Conservation (phyloP, 2,797 vertebrate species). For the Gadopsis marmoratus region DNA sequence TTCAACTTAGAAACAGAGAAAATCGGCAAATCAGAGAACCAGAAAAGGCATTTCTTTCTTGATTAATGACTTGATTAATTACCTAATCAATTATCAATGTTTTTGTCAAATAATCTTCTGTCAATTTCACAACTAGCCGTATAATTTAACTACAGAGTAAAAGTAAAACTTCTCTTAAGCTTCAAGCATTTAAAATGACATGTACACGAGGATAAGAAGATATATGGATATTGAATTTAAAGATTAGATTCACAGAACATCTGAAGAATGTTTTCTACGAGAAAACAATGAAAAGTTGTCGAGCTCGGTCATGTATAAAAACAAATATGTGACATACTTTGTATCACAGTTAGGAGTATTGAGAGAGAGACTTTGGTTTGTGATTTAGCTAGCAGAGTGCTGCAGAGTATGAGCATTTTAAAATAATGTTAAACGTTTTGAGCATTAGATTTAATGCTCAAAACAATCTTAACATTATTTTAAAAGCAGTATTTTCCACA, state of each 20-base stretch:
- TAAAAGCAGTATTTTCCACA: background rate
- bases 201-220: background rate
- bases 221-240: background rate
- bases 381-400: too few relatives aligned
- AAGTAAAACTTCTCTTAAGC: background rate
- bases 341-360: too few relatives aligned
- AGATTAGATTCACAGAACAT: background rate
- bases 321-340: too few relatives aligned
- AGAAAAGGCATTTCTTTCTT: background rate
- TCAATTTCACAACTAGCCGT: background rate
- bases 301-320: background rate
- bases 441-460: too few relatives aligned
- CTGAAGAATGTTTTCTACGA: background rate
- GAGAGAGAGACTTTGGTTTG: too few relatives aligned
- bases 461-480: background rate
- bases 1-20: background rate
- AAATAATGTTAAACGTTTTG: too few relatives aligned
- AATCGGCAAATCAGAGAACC: background rate
- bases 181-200: background rate
- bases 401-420: background rate
- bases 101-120: too few relatives aligned
- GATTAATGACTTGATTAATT: background rate
- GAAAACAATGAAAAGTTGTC: background rate
- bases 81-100: background rate
- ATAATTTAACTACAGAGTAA: background rate